Base-by-base conservation (phyloP, 2,113 vertebrate species). In the Callionymus lyra region DNA sequence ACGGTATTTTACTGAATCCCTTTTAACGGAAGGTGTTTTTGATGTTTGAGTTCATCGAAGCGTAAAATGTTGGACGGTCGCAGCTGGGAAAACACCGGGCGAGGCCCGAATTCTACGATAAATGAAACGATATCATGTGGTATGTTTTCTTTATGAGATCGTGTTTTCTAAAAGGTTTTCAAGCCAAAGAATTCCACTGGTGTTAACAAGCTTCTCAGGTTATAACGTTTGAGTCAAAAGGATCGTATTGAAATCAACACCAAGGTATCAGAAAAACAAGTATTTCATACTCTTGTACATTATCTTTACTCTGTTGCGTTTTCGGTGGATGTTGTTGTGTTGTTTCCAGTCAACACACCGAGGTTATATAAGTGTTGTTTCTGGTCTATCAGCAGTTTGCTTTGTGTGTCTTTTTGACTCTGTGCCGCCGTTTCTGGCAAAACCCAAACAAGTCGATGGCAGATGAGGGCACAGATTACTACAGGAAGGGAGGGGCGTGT, bases 371-470 rank as follows among this genome's bases (percentile, higher is more conserved):
- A 81, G 55, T 27, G 39, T 12, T 31, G 55, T 49, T 57, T 52
- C 19, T 58, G n/a, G 33, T 53, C 59, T 68, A 59, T 76, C 70
- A 62, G 62, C 41, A 8, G 41, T 64, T 68, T 71, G 61, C 65
- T 77, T 74, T 72, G 45, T 64, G 60, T 77, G 37, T 74, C 61
- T 6, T 68, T 69, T 62, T 41, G 1, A 64, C 48, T 35, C 56
- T 59, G 64, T 68, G 54, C 51, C 34, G 19, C 41, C 31, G 12
- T 59, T 66, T 66, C 59, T 48, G 38, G 36, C 34, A 70, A 76
- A 71, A 77, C 68, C 76, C 70, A 81, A 79, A 74, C 71, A 81
- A 72, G 51, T 54, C 65, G 60, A 49, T 48, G 37, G 15, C 40
- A 79, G 69, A 82, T 70, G 73, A 66, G 59, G 65, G 59, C 16